Evolutionary conservation across 2,797 vertebrate genomes (phyloP).

Genomic region (Salarias fasciatus): DNA sequence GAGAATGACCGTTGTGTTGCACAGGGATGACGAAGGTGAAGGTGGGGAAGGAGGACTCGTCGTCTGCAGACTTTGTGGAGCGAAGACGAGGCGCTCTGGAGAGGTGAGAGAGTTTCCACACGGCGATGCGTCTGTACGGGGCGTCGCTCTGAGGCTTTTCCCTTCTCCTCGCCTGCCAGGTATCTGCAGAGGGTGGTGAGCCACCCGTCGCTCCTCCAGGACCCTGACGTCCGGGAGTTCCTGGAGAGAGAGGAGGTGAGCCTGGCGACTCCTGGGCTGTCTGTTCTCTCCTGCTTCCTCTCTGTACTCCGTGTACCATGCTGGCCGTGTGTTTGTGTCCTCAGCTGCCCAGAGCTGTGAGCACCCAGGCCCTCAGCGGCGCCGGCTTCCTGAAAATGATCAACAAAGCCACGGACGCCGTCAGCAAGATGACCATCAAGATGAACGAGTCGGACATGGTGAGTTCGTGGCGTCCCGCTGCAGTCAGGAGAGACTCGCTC

Average conservation of each 20-base stretch:
- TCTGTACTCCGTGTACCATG: not conserved
- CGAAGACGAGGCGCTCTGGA: conserved; percentile 88
- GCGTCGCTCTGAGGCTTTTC: not conserved
- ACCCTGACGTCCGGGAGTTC: conserved; percentile 96
- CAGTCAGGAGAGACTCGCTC: too few relatives aligned
- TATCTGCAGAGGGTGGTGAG: conserved; percentile 93
- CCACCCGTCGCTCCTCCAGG: conserved; percentile 95
- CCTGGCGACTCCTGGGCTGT: too few relatives aligned
- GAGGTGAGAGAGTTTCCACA: conserved; percentile 60
- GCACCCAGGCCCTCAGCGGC: conserved; percentile 93
- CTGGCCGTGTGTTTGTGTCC: conserved; percentile 25
- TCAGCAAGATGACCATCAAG: conserved; percentile 99
- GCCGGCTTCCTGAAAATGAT: conserved; percentile 98
- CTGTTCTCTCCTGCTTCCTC: too few relatives aligned
- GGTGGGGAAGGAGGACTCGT: conserved; percentile 98
- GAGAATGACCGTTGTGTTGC: not conserved
- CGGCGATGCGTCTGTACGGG: too few relatives aligned
- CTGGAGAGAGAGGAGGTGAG: conserved; percentile 96
- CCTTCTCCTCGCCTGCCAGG: conserved; percentile 66
- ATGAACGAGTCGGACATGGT: conserved; percentile 98
- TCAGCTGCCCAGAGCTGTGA: conserved; percentile 92
- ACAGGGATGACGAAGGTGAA: conserved; percentile 99
- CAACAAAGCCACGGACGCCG: conserved; percentile 94
- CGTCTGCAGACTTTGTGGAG: conserved; percentile 95
- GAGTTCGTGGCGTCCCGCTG: too few relatives aligned